Evolutionary conservation across 2,797 vertebrate species (phyloP), one percentile per base, ranked within the genome.

Genomic region (Pipistrellus kuhlii): DNA sequence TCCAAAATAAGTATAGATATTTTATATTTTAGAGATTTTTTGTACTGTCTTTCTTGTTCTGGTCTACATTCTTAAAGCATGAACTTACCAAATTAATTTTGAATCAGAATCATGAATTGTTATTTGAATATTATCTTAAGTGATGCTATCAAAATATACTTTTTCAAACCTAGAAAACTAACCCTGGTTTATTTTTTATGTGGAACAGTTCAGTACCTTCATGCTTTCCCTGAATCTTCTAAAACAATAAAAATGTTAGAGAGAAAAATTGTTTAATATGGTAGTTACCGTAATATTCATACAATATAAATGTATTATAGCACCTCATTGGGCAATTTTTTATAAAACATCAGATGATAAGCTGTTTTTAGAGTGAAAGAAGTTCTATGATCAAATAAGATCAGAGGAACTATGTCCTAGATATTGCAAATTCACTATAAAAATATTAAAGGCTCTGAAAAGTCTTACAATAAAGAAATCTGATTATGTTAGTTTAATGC

Each of bases 71-170:
- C 15, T 38, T 90, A 12, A 89, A 71, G 72, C 46, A 68, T 7
- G 5, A 91, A 64, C 62, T 88, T 68, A 32, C 11, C 8, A 77
- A 93, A 76, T 76, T 73, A 81, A 21, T 82, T 88, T 92, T 85
- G 3, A 41, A 7, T 53, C 41, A 48, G 44, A 94, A 82, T 2
- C 35, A 69, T 66, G 23, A 51, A 59, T 83, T 35, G 0, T 76
- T 25, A 88, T 20, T 64, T n/a, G 59, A 83, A 7, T 46, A 86
- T 71, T 81, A 72, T 64, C 13, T 80, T 80, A 94, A 88, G 35
- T 48, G 4, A 21, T 71, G 3, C 21, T 32, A 80, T 86, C 21
- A 66, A 90, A 72, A 82, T 88, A 44, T 11, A 76, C 25, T 48
- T 80, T 44, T 90, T 81, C 44, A 71, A 18, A 53, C 1, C 12